Evolutionary conservation across 2,113 vertebrate species (phyloP).

Genomic region (Peromyscus maniculatus): DNA sequence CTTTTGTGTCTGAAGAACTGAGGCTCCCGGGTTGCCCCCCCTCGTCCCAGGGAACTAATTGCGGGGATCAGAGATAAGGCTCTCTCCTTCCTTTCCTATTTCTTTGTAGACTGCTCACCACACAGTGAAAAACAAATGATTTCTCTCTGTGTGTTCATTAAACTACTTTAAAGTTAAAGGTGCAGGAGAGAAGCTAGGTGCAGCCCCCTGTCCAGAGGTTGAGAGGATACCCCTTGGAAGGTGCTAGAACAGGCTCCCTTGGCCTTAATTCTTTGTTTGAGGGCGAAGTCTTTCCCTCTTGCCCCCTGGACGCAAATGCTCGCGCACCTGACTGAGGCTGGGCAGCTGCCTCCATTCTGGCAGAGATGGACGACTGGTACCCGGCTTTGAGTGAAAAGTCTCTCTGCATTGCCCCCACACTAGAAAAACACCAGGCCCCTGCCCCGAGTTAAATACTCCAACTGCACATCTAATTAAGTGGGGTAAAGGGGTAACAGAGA

Average conservation of each 20-base stretch:
- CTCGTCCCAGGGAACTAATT: slow-evolving; percentile 91
- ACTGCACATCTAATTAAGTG: slow-evolving; percentile 32
- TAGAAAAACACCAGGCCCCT: slow-evolving; percentile 44
- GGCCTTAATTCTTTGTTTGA: slow-evolving; percentile 78
- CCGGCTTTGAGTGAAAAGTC: background rate
- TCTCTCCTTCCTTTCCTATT: slow-evolving; percentile 83
- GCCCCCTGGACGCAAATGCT: slow-evolving; percentile 60
- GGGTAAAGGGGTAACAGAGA: background rate
- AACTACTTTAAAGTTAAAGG: slow-evolving; percentile 90
- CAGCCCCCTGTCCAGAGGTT: slow-evolving; percentile 59
- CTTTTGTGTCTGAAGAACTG: slow-evolving; percentile 92
- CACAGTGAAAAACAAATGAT: slow-evolving; percentile 84
- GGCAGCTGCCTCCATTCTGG: slow-evolving; percentile 48
- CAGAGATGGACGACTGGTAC: background rate
- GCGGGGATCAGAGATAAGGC: slow-evolving; percentile 91
- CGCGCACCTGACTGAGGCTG: slow-evolving; percentile 61
- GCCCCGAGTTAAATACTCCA: background rate
- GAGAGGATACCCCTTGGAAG: slow-evolving; percentile 52
- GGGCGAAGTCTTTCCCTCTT: slow-evolving; percentile 53
- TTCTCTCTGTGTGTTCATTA: slow-evolving; percentile 88
- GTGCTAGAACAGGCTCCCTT: slow-evolving; percentile 18
- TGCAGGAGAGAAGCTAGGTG: slow-evolving; percentile 69
- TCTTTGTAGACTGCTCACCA: slow-evolving; percentile 89
- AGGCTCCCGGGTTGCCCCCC: slow-evolving; percentile 86
- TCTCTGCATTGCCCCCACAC: background rate